Evolutionary conservation across 2,113 vertebrate genomes (phyloP), one percentile per base, ranked within the genome.

Genomic region (Eclectus roratus): DNA sequence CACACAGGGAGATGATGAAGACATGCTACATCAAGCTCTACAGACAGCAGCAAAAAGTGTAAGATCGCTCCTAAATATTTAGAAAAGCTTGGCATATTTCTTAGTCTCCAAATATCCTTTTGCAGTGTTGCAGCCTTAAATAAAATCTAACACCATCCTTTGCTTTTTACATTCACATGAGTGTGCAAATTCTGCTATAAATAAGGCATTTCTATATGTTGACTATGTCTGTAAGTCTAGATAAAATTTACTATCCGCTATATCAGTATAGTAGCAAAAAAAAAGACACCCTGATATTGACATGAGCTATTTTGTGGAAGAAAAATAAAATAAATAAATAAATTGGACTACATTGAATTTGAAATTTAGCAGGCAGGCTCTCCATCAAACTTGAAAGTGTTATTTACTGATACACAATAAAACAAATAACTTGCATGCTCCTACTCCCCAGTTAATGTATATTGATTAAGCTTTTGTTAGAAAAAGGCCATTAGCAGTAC

Each of bases 381-480:
- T 91, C 71, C 50, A 68, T 66, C 64, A 96, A 80, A 89, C 46
- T 35, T 20, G 2, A 82, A 94, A 93, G 44, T 7, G 46, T 74
- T 78, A 87, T 89, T 96, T 94, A 93, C 50, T 33, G 29, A 66
- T 56, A 41, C 24, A 78, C 44, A 72, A 39, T 61, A 92, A 93
- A 94, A 71, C 27, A 90, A 94, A 93, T 66, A 72, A 81, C 33
- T 58, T 78, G 24, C 49, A 77, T 55, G 82, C 64, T 58, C n/a
- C 69, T 41, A 39, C 68, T 84, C 31, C 56, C 53, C n/a, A n/a
- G 47, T 71, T 96, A 89, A 92, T 91, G 28, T 69, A 89, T 89
- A 95, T 91, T 89, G 88, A 88, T 96, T 73, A 66, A 77, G 14
- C 20, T 74, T 92, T 84, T 53, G 9, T 70, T 94, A 78, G 68